Percentiles rank a stretch among this genome's conserved stretches.
Evolutionary conservation across 2,113 vertebrate species (phyloP).

Genomic region (Chaenocephalus aceratus): DNA sequence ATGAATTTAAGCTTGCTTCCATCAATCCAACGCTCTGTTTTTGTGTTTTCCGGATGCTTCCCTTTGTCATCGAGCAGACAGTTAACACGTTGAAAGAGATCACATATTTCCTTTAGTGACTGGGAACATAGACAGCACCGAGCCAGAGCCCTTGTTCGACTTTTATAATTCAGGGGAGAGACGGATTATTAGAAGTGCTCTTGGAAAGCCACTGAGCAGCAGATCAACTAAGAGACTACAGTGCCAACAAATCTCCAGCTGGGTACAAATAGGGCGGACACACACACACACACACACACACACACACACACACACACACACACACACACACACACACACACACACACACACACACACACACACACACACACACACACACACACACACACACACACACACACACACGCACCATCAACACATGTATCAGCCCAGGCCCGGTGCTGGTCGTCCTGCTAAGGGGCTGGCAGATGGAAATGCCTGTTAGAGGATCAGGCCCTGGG

Average conservation of each 20-base stretch:
- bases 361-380: slow-evolving; percentile 7
- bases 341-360: slow-evolving; percentile 9
- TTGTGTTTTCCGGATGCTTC: slow-evolving; percentile 2
- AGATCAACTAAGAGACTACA: slow-evolving; percentile 68
- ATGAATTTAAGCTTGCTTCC: neutral
- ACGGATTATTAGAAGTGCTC: slow-evolving; percentile 72
- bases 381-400: slow-evolving; percentile 14
- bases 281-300: slow-evolving; percentile 46
- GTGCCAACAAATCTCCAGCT: slow-evolving; percentile 73
- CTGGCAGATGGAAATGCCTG: slow-evolving; percentile 75
- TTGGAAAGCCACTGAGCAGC: slow-evolving; percentile 76
- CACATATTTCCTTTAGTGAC: slow-evolving; percentile 17
- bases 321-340: slow-evolving; percentile 17
- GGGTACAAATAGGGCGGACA: slow-evolving; percentile 61
- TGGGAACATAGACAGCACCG: slow-evolving; percentile 25
- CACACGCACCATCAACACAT: slow-evolving; percentile 36
- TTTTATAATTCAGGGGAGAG: slow-evolving; percentile 67
- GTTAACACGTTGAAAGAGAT: slow-evolving; percentile 25
- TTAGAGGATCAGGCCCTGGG: slow-evolving; percentile 67
- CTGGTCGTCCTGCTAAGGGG: slow-evolving; percentile 64
- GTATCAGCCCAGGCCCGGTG: slow-evolving; percentile 43
- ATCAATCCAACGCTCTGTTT: neutral
- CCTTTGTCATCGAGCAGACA: slow-evolving; percentile 28
- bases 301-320: slow-evolving; percentile 21
- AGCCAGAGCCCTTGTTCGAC: slow-evolving; percentile 49